These are phyloP conservation scores for Synergus laeviventris DNA, from an alignment of 2,888 invertebrate species.

Conservation along the genomic window DNA sequence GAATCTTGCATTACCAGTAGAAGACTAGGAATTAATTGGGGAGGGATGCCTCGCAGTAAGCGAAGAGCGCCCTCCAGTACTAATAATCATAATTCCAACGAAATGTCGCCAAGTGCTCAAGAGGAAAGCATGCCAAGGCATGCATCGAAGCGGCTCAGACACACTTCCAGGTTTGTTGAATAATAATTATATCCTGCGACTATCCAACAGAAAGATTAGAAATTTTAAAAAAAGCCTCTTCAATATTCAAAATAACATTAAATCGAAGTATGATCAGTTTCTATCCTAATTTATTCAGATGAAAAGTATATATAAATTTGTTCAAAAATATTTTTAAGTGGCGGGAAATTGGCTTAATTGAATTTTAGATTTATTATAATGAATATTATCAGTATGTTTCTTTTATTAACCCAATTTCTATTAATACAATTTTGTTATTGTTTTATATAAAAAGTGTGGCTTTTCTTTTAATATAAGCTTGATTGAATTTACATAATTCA, in stretches of 20 bases:
- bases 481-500: neutral
- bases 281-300: no score
- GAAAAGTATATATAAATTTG: no score
- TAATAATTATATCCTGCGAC: neutral
- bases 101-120: conserved; percentile 73
- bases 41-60: conserved; percentile 76
- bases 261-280: neutral
- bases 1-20: conserved; percentile 49
- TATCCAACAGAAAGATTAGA: neutral
- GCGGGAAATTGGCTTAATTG: no score
- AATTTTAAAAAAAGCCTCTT: neutral
- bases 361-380: no score
- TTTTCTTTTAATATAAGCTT: neutral
- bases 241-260: neutral
- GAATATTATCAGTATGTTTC: no score
- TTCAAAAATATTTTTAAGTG: no score
- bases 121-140: conserved; percentile 72
- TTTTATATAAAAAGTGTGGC: neutral
- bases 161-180: conserved; percentile 67
- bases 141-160: conserved; percentile 72
- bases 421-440: neutral
- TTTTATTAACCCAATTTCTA: no score
- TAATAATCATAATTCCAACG: conserved; percentile 69
- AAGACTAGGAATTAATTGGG: conserved; percentile 61
- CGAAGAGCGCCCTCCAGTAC: conserved; percentile 75